Evolutionary conservation across 2,113 vertebrate species (phyloP), one percentile per base, ranked within the genome.

Genomic region (Pangasianodon hypophthalmus): DNA sequence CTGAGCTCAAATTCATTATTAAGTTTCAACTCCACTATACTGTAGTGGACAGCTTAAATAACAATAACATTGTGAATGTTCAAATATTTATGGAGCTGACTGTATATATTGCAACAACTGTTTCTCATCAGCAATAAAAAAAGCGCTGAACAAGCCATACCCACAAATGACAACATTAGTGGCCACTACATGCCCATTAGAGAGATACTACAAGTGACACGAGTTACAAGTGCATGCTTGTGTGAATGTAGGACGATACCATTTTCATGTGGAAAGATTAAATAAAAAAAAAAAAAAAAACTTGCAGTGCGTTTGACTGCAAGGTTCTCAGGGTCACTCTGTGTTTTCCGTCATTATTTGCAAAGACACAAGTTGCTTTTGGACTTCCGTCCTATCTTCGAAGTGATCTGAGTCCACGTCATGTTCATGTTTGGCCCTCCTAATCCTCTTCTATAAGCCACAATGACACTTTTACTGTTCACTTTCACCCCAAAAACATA

Each of bases 291-390:
- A 19, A 75, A 3, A 46, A 44, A 75, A 48, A 19, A 26, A 29
- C 41, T 10, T 44, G 4, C 37, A 44, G 8, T 26, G 50, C 6
- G 2, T 89, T 67, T 69, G 29, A 69, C 37, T 16, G 29, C 52
- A 88, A 41, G n/a, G 46, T 86, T 83, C 26, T 77, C 21, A 84
- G 44, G 88, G 90, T 77, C 62, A 19, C 46, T 52, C 48, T 67
- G 52, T 6, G 29, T 62, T 48, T 41, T 6, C n/a, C 54, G 24
- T 77, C 21, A 18, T 6, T 29, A 29, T 91, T 87, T 79, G 32
- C 5, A 19, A 19, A 64, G 32, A 14, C 79, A 73, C 52, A 32
- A 48, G 18, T 29, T 71, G 10, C 50, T 75, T 87, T 75, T 56
- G 21, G 46, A 56, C 48, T 44, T 52, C 4, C 0, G 50, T 56